These are phyloP conservation scores for Actinopyga echinites DNA, from an alignment of 53 echinoderm and acorn worm genomes.

Conservation along the genomic window DNA sequence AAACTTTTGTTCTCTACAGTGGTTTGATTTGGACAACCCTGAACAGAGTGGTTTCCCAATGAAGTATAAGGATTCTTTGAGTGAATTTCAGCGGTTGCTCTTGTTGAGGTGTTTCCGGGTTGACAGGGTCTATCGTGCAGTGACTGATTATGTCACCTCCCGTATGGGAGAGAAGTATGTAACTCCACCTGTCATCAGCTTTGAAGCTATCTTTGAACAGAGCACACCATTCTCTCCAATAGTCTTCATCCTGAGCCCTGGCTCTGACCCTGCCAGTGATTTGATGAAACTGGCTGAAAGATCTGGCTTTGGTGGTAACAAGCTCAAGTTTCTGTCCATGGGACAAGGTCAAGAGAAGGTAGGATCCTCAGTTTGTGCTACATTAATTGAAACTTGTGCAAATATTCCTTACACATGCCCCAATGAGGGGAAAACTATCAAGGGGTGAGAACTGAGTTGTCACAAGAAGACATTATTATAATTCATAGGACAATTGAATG, in stretches of 20 bases:
- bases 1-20: constrained; percentile 48
- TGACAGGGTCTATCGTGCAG: constrained; percentile 94
- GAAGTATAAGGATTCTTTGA: constrained; percentile 79
- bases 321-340: constrained; percentile 98
- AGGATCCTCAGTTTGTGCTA: background rate
- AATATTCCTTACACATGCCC: too few species aligned
- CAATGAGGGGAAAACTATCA: too few species aligned
- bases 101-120: constrained; percentile 96
- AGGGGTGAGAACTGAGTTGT: too few species aligned
- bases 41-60: constrained; percentile 78
- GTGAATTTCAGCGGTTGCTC: constrained; percentile 82
- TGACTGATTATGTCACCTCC: constrained; percentile 89
- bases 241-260: constrained; percentile 98
- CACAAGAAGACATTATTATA: too few species aligned
- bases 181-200: constrained; percentile 98
- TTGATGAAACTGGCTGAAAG: constrained; percentile 95
- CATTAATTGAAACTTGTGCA: too few species aligned
- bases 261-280: constrained; percentile 96
- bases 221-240: constrained; percentile 96
- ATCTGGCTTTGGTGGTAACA: constrained; percentile 98
- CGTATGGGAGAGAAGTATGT: constrained; percentile 99
- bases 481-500: too few species aligned
- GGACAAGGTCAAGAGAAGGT: constrained; percentile 98
- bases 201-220: constrained; percentile 97
- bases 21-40: constrained; percentile 94